These are phyloP conservation scores for Parascotia fuliginaria DNA, from an alignment of 2,888 invertebrate species.

Conservation along the genomic window DNA sequence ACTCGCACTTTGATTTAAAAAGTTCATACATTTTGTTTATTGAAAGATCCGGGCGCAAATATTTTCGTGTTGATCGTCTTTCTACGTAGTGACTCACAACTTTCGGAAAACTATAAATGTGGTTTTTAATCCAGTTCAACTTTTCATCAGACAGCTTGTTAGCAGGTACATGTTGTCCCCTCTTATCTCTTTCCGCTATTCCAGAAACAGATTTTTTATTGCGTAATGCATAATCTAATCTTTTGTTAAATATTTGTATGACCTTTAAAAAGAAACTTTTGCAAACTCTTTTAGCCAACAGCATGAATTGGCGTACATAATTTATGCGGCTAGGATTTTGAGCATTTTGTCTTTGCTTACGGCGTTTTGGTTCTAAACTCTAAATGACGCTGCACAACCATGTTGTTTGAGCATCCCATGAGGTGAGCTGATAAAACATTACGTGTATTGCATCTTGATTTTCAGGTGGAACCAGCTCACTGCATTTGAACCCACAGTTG, in stretches of 20 bases:
- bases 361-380: neutral
- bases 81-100: neutral
- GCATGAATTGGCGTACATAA: neutral
- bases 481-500: conserved; percentile 1
- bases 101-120: neutral
- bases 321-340: neutral
- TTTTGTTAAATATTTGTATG: conserved; percentile 1
- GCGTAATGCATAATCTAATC: conserved; percentile 3
- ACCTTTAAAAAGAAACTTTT: conserved; percentile 4
- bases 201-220: neutral
- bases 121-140: neutral
- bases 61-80: neutral
- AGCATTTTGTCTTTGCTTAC: neutral
- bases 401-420: conserved; percentile 1
- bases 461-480: neutral
- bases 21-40: conserved; percentile 24
- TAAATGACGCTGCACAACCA: conserved; percentile 1
- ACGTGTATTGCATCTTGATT: conserved; percentile 2
- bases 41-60: conserved; percentile 10
- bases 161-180: conserved; percentile 1
- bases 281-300: neutral
- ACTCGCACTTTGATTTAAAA: conserved; percentile 24
- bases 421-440: neutral
- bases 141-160: neutral
- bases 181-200: conserved; percentile 1